Base-by-base conservation (phyloP, 2,888 invertebrate species). In the Apocheima hispidaria region DNA sequence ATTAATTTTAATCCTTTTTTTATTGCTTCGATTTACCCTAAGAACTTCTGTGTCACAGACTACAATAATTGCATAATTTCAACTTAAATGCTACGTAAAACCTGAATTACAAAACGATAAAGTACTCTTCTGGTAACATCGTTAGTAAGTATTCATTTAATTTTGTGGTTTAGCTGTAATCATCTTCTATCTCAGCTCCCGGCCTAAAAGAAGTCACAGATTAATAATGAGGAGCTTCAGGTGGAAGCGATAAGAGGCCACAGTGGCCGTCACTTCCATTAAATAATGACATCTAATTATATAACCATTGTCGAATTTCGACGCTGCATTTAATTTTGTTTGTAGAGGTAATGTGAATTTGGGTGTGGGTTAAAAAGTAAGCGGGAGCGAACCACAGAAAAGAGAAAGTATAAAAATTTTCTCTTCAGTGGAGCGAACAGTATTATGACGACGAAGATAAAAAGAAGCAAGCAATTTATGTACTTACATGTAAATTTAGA, bases 251-350 rank as follows among this genome's bases (percentile, higher is more conserved):
- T 70, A 82, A 81, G 82, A 78, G 79, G 60, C 62, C 59, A 48
- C 64, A 79, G 82, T 78, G 79, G 58, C 61, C 69, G 74, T 77
- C 76, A 65, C 68, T 75, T 75, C 63, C 79, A 77, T 80, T 86
- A 81, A 87, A 88, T 87, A 85, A 88, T 88, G 86, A 83, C 82
- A 78, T 87, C 85, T 89, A 90, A 91, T 90, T 90, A 91, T 82
- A 82, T 78, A 65, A 74, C 81, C 83, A 83, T 90, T 88, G 90
- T 90, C 79, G 77, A 82, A 81, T 84, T 85, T 83, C 78, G 78
- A 70, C 78, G 81, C 79, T 89, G 90, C 87, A 86, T 88, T 88
- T 85, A 86, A 88, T 87, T 89, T 84, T 84, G 82, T 90, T 87
- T 85, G 81, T 81, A 71, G 78, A 77, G 69, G 68, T 75, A 72